phyloP scores from a whole-genome alignment of 2,888 invertebrate species.

The Perizoma flavofasciatum region DNA sequence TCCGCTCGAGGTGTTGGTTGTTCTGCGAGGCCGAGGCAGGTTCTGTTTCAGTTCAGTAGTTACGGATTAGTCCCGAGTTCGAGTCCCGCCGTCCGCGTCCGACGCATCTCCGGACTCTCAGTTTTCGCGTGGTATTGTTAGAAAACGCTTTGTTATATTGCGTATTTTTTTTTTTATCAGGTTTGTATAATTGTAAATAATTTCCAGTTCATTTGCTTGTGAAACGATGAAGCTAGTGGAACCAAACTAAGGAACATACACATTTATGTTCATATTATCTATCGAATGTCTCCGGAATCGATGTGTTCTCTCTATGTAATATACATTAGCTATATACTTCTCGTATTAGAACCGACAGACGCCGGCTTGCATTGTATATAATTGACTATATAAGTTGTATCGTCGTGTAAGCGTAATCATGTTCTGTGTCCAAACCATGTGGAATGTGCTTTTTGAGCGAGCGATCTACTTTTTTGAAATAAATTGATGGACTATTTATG shows the following conservation, averaged over 20 bases:
- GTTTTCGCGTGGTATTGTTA: too few relatives aligned
- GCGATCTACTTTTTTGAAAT: conserved; percentile 62
- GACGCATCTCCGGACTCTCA: too few relatives aligned
- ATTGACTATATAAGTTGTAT: conserved; percentile 31
- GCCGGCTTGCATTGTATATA: conserved; percentile 31
- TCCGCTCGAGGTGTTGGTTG: too few relatives aligned
- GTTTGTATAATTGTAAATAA: conserved; percentile 8
- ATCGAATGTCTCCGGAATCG: neutral
- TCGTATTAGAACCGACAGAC: neutral
- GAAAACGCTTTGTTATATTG: too few relatives aligned
- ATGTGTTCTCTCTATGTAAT: conserved; percentile 4
- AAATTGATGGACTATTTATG: conserved; percentile 64
- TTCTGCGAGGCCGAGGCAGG: too few relatives aligned
- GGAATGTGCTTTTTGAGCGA: conserved; percentile 63
- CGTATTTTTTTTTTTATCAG: too few relatives aligned
- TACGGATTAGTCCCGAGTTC: too few relatives aligned
- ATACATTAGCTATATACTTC: too few relatives aligned
- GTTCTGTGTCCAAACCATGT: conserved; percentile 51
- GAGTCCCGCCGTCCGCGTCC: too few relatives aligned
- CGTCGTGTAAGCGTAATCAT: conserved; percentile 52
- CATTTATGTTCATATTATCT: neutral
- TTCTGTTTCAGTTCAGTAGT: too few relatives aligned
- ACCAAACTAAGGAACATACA: neutral
- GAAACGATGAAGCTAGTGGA: neutral
- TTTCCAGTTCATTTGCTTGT: neutral